Conservation (phyloP, 2,113 vertebrate species). For the Octodon degus region DNA sequence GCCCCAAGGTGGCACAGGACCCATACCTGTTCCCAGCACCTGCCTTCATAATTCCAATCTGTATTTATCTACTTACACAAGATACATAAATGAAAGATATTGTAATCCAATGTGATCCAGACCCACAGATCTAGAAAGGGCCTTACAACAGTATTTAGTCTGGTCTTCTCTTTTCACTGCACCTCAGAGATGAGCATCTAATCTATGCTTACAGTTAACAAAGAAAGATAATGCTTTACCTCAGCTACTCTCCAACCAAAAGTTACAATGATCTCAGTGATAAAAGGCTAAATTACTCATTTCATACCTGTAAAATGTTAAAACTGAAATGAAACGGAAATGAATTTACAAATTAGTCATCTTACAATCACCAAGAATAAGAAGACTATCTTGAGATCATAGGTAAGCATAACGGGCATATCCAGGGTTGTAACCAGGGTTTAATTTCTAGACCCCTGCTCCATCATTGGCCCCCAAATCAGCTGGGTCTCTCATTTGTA, state of each 20-base stretch:
- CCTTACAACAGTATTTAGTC: not conserved
- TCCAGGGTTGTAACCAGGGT: not conserved
- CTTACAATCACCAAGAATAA: not conserved
- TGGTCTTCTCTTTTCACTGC: not conserved
- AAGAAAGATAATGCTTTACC: not conserved
- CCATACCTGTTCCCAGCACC: not conserved
- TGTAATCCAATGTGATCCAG: not conserved
- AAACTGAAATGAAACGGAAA: constrained; percentile 20
- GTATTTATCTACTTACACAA: not conserved
- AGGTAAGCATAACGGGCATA: not conserved
- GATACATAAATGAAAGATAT: not conserved
- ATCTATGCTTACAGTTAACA: not conserved
- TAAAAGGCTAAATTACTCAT: not conserved
- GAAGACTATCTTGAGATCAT: not conserved
- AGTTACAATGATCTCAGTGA: not conserved
- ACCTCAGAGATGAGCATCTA: not conserved
- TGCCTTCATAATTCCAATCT: not conserved
- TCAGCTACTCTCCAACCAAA: not conserved
- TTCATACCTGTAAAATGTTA: not conserved
- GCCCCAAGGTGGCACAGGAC: not conserved
- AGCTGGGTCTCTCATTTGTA: not conserved
- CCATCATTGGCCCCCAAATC: not conserved
- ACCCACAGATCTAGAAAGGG: not conserved
- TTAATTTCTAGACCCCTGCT: not conserved
- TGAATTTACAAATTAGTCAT: not conserved